These are phyloP conservation scores for Lithosia quadra DNA, from an alignment of 2,888 invertebrate species.

Conservation along the genomic window DNA sequence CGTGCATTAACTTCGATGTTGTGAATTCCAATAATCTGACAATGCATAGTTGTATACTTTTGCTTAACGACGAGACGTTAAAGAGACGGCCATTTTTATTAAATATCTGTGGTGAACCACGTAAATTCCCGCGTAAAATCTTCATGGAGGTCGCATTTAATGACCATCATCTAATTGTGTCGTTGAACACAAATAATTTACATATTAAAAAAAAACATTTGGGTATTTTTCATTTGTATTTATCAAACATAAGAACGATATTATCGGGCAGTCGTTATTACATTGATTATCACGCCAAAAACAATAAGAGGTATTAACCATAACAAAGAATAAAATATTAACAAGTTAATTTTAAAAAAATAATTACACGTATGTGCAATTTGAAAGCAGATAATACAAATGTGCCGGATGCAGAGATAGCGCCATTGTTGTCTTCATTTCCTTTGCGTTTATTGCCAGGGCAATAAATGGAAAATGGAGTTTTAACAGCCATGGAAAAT, in stretches of 20 bases:
- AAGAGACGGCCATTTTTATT: conserved; percentile 65
- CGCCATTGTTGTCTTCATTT: conserved; percentile 74
- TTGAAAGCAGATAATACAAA: conserved; percentile 69
- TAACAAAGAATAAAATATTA: conserved; percentile 59
- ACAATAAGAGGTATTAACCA: conserved; percentile 20
- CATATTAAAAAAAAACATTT: not conserved
- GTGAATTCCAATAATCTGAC: conserved; percentile 64
- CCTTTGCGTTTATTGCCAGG: conserved; percentile 65
- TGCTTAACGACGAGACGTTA: conserved; percentile 68
- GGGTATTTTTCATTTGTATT: not conserved
- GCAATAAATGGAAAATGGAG: conserved; percentile 65
- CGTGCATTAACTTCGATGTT: conserved; percentile 55
- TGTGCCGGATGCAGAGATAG: conserved; percentile 69
- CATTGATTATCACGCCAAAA: conserved; percentile 1
- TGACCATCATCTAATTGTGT: conserved; percentile 31
- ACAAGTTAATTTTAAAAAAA: conserved; percentile 73
- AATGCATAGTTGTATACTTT: conserved; percentile 63
- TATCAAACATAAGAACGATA: not conserved
- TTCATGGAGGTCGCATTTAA: conserved; percentile 51
- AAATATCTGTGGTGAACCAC: conserved; percentile 78
- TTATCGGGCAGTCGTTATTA: not conserved
- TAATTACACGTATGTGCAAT: conserved; percentile 66
- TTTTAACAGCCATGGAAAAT: conserved; percentile 59
- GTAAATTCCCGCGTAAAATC: conserved; percentile 60
- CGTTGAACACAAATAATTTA: conserved; percentile 11